phyloP scores from a whole-genome alignment of 2,113 vertebrate species.

The Trochalopteron elliotii region DNA sequence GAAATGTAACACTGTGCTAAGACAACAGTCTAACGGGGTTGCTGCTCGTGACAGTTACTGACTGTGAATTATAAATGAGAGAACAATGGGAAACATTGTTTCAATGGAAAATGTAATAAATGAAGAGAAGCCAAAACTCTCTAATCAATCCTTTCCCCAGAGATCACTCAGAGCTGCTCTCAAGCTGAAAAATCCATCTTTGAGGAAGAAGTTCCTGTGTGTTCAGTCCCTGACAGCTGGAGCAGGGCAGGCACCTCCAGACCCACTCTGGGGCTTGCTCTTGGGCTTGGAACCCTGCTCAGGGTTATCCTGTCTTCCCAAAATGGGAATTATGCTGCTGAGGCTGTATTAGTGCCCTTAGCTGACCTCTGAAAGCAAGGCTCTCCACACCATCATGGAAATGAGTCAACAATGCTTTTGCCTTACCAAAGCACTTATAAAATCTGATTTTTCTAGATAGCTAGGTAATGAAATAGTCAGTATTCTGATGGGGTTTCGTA shows the following conservation, averaged over 20 bases:
- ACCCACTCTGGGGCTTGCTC: neutral
- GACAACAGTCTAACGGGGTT: neutral
- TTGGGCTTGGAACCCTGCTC: neutral
- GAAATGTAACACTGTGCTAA: neutral
- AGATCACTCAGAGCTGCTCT: neutral
- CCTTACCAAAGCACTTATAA: neutral
- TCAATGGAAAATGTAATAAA: neutral
- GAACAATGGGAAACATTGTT: neutral
- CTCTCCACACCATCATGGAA: neutral
- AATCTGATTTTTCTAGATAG: neutral
- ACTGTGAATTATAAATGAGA: neutral
- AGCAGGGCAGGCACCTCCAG: neutral
- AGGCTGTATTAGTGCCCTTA: neutral
- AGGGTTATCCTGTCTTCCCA: neutral
- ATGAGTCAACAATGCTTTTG: neutral
- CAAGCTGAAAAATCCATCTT: neutral
- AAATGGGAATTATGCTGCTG: neutral
- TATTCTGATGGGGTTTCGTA: conserved; percentile 2
- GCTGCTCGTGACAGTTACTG: neutral
- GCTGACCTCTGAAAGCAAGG: neutral
- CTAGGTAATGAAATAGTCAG: neutral
- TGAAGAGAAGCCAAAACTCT: neutral
- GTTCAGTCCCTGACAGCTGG: neutral
- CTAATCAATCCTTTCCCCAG: neutral
- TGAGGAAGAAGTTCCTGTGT: neutral